Percentiles rank a stretch among this genome's conserved stretches.
phyloP scores from a whole-genome alignment of 1,140 invertebrate species.

The Meloidogyne chitwoodi region DNA sequence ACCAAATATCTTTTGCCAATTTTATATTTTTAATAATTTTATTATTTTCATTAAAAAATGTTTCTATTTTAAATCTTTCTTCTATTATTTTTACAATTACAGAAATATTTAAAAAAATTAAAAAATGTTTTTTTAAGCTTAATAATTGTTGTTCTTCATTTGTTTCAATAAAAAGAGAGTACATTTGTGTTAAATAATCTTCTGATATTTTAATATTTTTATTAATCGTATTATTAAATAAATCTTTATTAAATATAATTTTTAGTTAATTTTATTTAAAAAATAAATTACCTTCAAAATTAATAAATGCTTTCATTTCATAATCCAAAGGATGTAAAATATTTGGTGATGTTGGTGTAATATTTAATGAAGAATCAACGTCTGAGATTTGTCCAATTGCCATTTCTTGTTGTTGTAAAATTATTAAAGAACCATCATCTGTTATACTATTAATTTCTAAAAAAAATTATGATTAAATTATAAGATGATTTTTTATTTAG shows the following conservation, averaged over 20 bases:
- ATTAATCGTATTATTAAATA: background rate
- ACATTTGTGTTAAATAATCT: background rate
- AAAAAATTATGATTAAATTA: too few species aligned
- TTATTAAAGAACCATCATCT: background rate
- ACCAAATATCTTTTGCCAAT: background rate
- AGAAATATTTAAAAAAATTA: background rate
- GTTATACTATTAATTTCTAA: background rate
- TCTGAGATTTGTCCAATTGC: background rate
- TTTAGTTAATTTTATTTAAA: background rate
- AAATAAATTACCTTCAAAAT: background rate
- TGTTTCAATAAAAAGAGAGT: background rate
- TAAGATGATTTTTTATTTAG: too few species aligned
- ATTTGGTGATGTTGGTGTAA: background rate
- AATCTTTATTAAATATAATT: background rate
- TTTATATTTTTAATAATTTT: background rate
- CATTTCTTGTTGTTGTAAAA: background rate
- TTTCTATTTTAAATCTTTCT: background rate
- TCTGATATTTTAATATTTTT: background rate
- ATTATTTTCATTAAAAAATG: background rate
- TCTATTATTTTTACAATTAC: background rate
- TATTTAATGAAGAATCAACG: background rate
- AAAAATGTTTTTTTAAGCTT: background rate
- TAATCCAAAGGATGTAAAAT: background rate
- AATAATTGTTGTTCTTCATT: background rate
- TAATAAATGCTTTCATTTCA: background rate